Conservation (phyloP, 2,888 invertebrate genomes). For the Drosophila fungiperda region DNA sequence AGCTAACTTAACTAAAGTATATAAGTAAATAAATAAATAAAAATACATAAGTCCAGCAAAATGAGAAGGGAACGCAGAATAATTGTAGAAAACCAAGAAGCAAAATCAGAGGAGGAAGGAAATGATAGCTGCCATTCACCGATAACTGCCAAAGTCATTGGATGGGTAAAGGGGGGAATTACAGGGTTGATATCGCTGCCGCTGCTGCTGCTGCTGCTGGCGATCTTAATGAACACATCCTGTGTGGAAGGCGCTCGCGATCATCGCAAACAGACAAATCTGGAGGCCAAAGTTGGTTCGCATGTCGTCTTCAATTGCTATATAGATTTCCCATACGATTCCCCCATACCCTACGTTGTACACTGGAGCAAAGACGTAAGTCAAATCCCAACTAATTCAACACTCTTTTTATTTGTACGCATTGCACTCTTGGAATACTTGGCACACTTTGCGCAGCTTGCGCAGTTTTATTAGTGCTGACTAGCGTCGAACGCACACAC, state of each 20-base stretch:
- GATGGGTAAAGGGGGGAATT: slow-evolving; percentile 8
- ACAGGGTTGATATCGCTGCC: slow-evolving; percentile 1
- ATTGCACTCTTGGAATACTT: background rate
- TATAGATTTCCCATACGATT: slow-evolving; percentile 94
- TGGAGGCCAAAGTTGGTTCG: slow-evolving; percentile 85
- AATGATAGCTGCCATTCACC: slow-evolving; percentile 23
- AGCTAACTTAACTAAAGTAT: slow-evolving; percentile 1
- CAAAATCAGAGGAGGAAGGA: background rate
- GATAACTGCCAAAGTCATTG: slow-evolving; percentile 38
- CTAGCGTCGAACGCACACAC: background rate
- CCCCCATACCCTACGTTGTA: slow-evolving; percentile 93
- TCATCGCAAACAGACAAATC: slow-evolving; percentile 79
- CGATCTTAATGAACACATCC: slow-evolving; percentile 84
- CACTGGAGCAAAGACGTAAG: slow-evolving; percentile 96
- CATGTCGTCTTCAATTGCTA: slow-evolving; percentile 85
- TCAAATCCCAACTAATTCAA: slow-evolving; percentile 44
- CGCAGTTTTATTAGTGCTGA: background rate
- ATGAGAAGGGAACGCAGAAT: slow-evolving; percentile 46
- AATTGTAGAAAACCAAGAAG: slow-evolving; percentile 5
- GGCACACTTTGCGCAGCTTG: background rate
- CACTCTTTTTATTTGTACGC: background rate
- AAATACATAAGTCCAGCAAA: slow-evolving; percentile 4
- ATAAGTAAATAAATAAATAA: background rate
- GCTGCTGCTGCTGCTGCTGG: slow-evolving; percentile 35
- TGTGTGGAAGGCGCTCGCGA: slow-evolving; percentile 81